A percentile compares a stretch with the other conserved stretches of the same genome.
phyloP scores from a whole-genome alignment of 2,113 vertebrate species.

The Chrysemys picta region DNA sequence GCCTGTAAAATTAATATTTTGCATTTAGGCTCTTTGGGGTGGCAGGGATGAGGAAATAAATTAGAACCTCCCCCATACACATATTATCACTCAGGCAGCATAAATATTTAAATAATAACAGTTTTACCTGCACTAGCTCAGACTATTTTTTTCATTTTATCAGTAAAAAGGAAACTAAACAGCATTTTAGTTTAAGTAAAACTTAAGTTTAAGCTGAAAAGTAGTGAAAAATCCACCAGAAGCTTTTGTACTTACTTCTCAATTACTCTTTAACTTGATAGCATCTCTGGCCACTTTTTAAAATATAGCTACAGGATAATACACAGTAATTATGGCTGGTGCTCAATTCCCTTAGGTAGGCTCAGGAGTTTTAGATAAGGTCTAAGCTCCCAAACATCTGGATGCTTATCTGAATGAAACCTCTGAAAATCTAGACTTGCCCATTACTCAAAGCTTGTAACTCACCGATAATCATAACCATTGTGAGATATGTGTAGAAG shows the following conservation, averaged over 20 bases:
- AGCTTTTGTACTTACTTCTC: neutral
- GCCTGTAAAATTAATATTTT: neutral
- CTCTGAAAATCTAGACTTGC: neutral
- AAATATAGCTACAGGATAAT: neutral
- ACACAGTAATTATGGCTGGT: neutral
- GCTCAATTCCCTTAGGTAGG: neutral
- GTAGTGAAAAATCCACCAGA: neutral
- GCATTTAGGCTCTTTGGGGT: neutral
- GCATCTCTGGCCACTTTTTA: neutral
- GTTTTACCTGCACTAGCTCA: neutral
- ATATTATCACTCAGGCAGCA: neutral
- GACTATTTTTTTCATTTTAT: neutral
- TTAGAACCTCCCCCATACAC: neutral
- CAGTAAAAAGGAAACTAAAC: neutral
- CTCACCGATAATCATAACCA: neutral
- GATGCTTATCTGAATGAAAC: neutral
- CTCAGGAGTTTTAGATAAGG: neutral
- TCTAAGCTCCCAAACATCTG: neutral
- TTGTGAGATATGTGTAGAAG: neutral
- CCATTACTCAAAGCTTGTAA: neutral
- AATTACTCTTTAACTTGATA: neutral
- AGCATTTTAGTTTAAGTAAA: neutral
- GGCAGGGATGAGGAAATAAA: neutral
- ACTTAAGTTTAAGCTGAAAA: neutral
- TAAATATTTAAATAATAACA: neutral